Base-by-base conservation (phyloP, 2,888 invertebrate genomes). In the Noctua janthe region DNA sequence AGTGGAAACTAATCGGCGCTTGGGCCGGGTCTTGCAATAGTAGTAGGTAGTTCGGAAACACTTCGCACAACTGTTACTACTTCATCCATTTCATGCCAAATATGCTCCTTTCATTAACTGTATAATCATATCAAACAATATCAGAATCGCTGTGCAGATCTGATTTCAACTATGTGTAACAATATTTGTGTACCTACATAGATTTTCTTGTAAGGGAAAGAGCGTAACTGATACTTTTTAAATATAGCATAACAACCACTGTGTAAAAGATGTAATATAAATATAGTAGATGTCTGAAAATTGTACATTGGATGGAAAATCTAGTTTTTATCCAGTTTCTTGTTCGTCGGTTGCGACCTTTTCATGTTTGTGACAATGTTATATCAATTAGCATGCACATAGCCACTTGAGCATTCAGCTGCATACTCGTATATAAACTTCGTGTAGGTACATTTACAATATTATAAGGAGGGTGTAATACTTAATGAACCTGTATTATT, bases 21-120 rank as follows among this genome's bases (percentile, higher is more conserved):
- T 91, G 90, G 96, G 97, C 96, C 96, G 96, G 96, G 95, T 94
- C 92, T 94, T 95, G 97, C 97, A 97, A 97, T 96, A 96, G 93
- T 89, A 90, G 89, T 93, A 93, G 91, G 87, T 94, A 92, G 91
- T 92, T 89, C 91, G 86, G 90, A 91, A 92, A 92, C 91, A 92
- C 90, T 94, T 92, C 94, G 95, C 96, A 96, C 96, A 95, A 95
- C 90, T 91, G 88, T 92, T 91, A 89, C 91, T 85, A 88, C 88
- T 89, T 90, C 88, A 87, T 87, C 85, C 86, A 87, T 90, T 90
- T 88, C 87, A 87, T 88, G 82, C 82, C 83, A 80, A 82, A 80
- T 81, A 84, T 90, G 71, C 86, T 91, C 85, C 88, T 88, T 86
- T 90, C 90, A 88, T 89, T 84, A 89, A 88, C 84, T 89, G 83